Evolutionary conservation across 92 coral and sea anemone species (phyloP).

Genomic region (Siderastrea radians): DNA sequence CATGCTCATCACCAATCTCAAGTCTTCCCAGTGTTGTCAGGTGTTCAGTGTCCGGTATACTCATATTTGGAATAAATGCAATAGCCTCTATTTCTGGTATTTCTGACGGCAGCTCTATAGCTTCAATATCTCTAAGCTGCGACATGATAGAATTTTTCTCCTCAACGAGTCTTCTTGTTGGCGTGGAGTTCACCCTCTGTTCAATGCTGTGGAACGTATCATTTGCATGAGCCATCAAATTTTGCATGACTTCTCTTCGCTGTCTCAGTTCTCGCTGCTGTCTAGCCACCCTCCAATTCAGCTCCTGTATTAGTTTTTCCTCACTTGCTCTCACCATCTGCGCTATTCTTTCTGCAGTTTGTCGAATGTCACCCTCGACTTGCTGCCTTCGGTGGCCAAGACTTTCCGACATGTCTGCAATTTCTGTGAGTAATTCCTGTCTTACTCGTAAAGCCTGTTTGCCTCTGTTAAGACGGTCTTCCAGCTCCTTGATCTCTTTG

Average conservation of each 20-base stretch:
- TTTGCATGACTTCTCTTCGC: constrained; percentile 20
- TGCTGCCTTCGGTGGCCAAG: constrained; percentile 52
- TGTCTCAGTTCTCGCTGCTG: constrained; percentile 57
- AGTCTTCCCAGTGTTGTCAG: constrained; percentile 27
- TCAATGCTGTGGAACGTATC: constrained; percentile 18
- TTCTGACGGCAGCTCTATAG: constrained; percentile 1
- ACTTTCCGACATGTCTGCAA: constrained; percentile 23
- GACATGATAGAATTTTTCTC: constrained; percentile 29
- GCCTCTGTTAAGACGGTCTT: constrained; percentile 22
- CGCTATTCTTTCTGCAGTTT: constrained; percentile 46
- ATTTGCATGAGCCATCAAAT: constrained; percentile 15
- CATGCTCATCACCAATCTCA: not conserved
- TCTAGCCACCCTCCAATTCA: constrained; percentile 24
- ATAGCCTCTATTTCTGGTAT: constrained; percentile 18
- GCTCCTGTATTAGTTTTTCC: constrained; percentile 41
- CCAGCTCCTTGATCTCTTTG: constrained; percentile 48
- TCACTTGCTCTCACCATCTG: constrained; percentile 56
- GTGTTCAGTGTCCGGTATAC: constrained; percentile 6
- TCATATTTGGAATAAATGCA: constrained; percentile 14
- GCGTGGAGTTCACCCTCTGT: constrained; percentile 17
- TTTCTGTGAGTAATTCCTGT: constrained; percentile 13
- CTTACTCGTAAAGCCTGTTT: constrained; percentile 41
- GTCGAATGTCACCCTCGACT: constrained; percentile 61
- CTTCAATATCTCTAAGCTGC: constrained; percentile 24
- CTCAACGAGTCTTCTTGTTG: constrained; percentile 16